Percentiles rank a stretch among this genome's conserved stretches.
Evolutionary conservation across 53 echinoderm and acorn worm genomes (phyloP).

Genomic region (Henricia sp.): DNA sequence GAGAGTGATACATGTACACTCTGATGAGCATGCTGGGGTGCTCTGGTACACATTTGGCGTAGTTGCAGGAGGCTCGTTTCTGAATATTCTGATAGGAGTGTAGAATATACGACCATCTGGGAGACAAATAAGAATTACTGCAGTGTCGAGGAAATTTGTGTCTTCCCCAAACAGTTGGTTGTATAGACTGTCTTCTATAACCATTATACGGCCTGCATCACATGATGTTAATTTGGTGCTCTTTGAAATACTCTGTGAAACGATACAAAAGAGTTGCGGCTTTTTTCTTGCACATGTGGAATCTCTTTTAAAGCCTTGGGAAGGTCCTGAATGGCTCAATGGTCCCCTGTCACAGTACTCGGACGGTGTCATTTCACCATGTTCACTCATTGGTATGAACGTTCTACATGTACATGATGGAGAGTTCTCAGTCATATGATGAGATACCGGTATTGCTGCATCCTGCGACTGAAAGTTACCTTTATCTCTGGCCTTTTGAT

Average conservation of each 20-base stretch:
- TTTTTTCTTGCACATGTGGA: background rate
- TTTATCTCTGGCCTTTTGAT: conserved; percentile 23
- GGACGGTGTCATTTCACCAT: background rate
- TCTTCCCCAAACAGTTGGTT: conserved; percentile 59
- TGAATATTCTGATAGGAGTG: conserved; percentile 3
- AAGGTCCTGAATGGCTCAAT: conserved; percentile 17
- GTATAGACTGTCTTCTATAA: conserved; percentile 49
- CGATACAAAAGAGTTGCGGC: conserved; percentile 29
- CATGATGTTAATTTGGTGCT: background rate
- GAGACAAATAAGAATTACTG: conserved; percentile 34
- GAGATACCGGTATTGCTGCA: background rate
- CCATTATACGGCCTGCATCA: background rate
- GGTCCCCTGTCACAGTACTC: background rate
- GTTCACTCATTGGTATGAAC: conserved; percentile 24
- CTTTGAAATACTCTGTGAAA: conserved; percentile 8
- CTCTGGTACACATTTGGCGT: background rate
- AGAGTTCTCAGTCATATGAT: conserved; percentile 28
- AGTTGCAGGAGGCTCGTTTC: no score
- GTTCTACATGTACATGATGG: conserved; percentile 37
- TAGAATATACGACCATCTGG: conserved; percentile 63
- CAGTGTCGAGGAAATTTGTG: conserved; percentile 25
- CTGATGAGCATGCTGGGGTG: background rate
- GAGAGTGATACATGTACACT: conserved; percentile 3
- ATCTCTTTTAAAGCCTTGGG: background rate
- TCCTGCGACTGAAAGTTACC: background rate